phyloP scores from a whole-genome alignment of 2,888 invertebrate species.

The Tiliacea aurago region DNA sequence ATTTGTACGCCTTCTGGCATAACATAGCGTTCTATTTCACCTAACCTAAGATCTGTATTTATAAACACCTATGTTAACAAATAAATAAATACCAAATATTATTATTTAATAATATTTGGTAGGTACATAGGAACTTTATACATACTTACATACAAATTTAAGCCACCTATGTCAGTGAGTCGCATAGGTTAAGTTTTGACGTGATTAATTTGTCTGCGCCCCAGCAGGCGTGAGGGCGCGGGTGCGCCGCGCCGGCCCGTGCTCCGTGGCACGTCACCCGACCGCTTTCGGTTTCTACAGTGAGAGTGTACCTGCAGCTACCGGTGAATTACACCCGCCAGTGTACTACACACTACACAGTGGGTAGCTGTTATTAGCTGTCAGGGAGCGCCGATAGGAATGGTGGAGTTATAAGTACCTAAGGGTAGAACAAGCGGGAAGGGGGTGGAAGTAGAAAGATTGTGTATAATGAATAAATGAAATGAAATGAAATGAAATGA shows the following conservation, averaged over 20 bases:
- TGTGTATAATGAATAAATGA: too few species aligned
- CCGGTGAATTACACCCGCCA: conserved; percentile 36
- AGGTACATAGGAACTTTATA: too few species aligned
- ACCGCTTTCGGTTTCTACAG: conserved; percentile 76
- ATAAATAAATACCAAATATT: too few species aligned
- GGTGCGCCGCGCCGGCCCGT: conserved; percentile 29
- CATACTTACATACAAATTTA: too few species aligned
- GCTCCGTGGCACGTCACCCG: conserved; percentile 59
- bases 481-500: too few species aligned
- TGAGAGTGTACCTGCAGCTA: conserved; percentile 71
- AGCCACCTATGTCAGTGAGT: not conserved
- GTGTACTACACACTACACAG: not conserved
- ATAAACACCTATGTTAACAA: too few species aligned
- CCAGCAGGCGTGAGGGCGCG: conserved; percentile 28
- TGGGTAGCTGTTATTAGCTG: not conserved
- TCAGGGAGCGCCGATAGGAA: not conserved
- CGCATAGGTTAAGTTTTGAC: not conserved
- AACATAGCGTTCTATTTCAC: too few species aligned
- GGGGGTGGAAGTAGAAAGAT: not conserved
- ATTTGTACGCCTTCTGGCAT: too few species aligned
- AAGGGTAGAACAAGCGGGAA: too few species aligned
- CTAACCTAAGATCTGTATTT: too few species aligned
- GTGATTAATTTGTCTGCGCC: not conserved
- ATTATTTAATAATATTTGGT: too few species aligned
- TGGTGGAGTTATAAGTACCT: too few species aligned